These are phyloP conservation scores for Etheostoma perlongum DNA, from an alignment of 2,797 vertebrate species.

Conservation along the genomic window DNA sequence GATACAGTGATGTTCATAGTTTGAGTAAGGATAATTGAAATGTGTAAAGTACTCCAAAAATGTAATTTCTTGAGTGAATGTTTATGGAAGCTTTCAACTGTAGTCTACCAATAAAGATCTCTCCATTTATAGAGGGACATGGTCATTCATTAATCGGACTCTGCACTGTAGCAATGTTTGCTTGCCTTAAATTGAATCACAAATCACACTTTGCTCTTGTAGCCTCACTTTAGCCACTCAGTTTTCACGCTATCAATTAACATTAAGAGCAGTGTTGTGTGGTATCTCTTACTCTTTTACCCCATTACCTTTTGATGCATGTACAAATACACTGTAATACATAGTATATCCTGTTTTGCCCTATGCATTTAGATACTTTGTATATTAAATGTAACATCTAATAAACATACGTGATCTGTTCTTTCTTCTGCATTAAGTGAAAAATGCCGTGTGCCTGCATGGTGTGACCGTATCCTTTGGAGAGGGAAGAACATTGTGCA, in stretches of 20 bases:
- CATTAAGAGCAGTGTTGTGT: constrained; percentile 5
- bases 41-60: background rate
- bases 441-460: constrained; percentile 95
- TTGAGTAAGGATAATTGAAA: constrained; percentile 3
- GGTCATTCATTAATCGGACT: background rate
- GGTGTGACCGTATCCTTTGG: constrained; percentile 98
- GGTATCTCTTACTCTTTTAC: constrained; percentile 6
- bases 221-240: background rate
- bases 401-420: background rate
- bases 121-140: background rate
- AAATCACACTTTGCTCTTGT: background rate
- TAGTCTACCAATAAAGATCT: background rate
- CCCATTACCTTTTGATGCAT: constrained; percentile 11
- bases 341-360: background rate
- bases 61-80: background rate
- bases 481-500: constrained; percentile 91
- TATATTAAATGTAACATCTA: background rate
- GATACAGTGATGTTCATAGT: background rate
- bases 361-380: background rate
- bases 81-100: constrained; percentile 1
- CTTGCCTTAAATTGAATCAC: background rate
- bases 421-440: constrained; percentile 85
- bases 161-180: background rate
- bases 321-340: background rate
- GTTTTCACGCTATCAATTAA: background rate